Conservation (phyloP, 2,113 vertebrate genomes). For the Gobius niger region DNA sequence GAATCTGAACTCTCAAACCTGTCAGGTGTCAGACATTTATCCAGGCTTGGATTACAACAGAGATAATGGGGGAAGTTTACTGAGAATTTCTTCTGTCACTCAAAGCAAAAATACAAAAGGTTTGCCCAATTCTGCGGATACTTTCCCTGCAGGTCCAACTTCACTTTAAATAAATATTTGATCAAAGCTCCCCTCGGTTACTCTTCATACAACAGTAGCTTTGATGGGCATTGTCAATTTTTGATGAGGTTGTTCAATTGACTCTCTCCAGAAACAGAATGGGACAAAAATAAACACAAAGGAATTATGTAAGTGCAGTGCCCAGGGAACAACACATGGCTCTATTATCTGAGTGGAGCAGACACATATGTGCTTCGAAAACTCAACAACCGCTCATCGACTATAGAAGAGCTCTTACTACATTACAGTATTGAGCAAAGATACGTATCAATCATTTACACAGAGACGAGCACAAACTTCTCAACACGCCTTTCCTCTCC, state of each 20-base stretch:
- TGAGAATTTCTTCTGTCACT: background rate
- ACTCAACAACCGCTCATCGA: background rate
- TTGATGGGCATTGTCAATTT: background rate
- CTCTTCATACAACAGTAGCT: slow-evolving; percentile 1
- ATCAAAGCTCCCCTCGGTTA: background rate
- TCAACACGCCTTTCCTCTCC: no score
- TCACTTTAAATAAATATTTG: slow-evolving; percentile 8
- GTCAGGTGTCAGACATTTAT: no score
- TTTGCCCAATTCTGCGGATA: background rate
- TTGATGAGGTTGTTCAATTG: slow-evolving; percentile 10
- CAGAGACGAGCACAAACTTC: no score
- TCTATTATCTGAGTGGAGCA: slow-evolving; percentile 5
- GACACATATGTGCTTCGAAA: background rate
- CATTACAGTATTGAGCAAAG: no score
- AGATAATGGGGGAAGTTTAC: background rate
- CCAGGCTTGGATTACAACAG: background rate
- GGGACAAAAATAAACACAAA: slow-evolving; percentile 6
- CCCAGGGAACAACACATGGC: background rate
- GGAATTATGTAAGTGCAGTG: slow-evolving; percentile 8
- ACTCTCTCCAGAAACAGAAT: slow-evolving; percentile 5
- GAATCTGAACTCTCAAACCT: no score
- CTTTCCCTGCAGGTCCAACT: background rate
- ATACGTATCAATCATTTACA: no score
- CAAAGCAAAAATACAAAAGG: background rate
- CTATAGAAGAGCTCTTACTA: background rate